A percentile compares a stretch with the other conserved stretches of the same genome.
Evolutionary conservation across 2,113 vertebrate genomes (phyloP).

Genomic region (Melanostigma gelatinosum): DNA sequence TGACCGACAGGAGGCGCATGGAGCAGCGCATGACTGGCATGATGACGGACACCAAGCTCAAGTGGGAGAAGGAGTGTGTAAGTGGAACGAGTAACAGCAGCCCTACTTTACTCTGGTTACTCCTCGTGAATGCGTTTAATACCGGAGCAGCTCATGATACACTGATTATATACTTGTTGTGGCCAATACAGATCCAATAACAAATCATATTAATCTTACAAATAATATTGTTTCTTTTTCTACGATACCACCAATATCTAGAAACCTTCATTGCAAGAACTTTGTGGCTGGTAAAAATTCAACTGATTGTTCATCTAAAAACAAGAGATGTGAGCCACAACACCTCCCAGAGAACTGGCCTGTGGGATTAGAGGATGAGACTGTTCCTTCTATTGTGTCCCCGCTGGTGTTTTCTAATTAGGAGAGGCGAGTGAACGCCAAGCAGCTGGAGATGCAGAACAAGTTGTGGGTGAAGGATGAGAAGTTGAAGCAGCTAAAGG

Average conservation of each 20-base stretch:
- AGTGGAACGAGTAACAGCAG: constrained; percentile 74
- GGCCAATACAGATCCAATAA: neutral
- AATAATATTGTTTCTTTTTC: neutral
- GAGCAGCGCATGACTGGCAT: constrained; percentile 92
- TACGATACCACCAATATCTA: neutral
- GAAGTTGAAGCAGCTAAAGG: constrained; percentile 97
- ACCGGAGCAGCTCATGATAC: neutral
- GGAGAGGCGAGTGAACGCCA: constrained; percentile 95
- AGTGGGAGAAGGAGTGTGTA: constrained; percentile 98
- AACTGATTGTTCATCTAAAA: neutral
- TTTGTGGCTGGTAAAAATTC: neutral
- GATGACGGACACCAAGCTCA: constrained; percentile 88
- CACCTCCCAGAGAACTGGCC: no score
- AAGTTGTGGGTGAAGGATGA: constrained; percentile 99
- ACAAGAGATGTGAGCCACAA: neutral
- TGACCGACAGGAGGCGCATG: constrained; percentile 89
- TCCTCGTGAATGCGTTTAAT: neutral
- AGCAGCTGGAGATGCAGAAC: constrained; percentile 98
- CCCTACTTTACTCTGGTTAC: neutral
- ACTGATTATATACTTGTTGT: neutral
- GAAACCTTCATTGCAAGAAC: neutral
- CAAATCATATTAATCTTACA: neutral
- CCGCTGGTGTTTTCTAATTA: constrained; percentile 48
- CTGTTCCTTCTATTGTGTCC: neutral
- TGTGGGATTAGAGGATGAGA: neutral